Base-by-base conservation (phyloP, 1,140 invertebrate species). In the Nixonia krombeini region DNA sequence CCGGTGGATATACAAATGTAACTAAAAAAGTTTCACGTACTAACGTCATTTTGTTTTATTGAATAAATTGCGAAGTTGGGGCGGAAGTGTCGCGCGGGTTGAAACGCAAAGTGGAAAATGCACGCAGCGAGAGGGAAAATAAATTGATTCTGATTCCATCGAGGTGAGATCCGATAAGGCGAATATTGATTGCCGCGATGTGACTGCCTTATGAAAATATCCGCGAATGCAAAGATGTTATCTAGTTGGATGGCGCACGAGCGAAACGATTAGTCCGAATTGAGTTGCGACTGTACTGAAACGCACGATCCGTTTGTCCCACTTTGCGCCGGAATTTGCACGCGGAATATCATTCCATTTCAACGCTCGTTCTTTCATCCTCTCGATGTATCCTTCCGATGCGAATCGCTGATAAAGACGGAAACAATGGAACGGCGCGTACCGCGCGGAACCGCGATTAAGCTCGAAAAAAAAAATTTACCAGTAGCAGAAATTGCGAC, bases 181-280 rank as follows among this genome's bases (percentile, higher is more conserved):
- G 64, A 57, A 67, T 67, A 67, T 67, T 61, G 64, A 67, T 67
- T 67, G 57, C 64, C 17, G 52, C 51, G 51, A 61, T 67, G 64
- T 67, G 64, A 67, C 64, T 67, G 64, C 57, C 57, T 68, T 68
- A 68, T 68, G 65, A 68, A 68, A 68, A 68, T 68, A 68, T 68
- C 57, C 49, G 52, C 40, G 47, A 62, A 53, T 53, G 57, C 57
- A 52, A 57, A 57, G 57, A 62, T 57, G 47, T 53, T 68, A 68
- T 62, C 65, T 35, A 38, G 17, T 46, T 58, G 52, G 65, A 68
- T 68, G 62, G 57, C 46, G 47, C 56, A 67, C n/a, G 57, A 67
- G 59, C 56, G 64, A 61, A 55, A 52, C 64, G 64, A 67, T 67
- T 67, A 61, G 56, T 33, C 38, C 57, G 29, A 61, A 67, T 61